Percentiles rank a stretch among this genome's conserved stretches.
These are phyloP conservation scores for Clinocottus analis DNA, from an alignment of 2,113 vertebrate genomes.

Conservation along the genomic window DNA sequence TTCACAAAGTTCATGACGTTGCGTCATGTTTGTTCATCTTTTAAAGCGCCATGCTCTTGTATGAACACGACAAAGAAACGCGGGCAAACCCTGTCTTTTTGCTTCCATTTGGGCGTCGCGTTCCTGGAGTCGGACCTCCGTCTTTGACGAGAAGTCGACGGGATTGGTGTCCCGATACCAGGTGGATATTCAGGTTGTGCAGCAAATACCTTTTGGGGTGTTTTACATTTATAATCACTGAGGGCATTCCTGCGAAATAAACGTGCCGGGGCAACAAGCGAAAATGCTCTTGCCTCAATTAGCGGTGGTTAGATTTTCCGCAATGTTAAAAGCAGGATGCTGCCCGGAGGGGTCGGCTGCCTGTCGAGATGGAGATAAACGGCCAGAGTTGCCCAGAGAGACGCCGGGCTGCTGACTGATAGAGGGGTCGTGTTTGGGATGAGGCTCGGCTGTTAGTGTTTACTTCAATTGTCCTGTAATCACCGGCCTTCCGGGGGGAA, in stretches of 20 bases:
- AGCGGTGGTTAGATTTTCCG: neutral
- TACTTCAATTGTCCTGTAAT: slow-evolving; percentile 77
- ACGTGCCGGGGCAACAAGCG: neutral
- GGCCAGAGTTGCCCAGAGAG: slow-evolving; percentile 35
- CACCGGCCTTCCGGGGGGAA: slow-evolving; percentile 46
- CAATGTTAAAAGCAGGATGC: slow-evolving; percentile 22
- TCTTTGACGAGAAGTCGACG: neutral
- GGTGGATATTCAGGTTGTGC: too few species aligned
- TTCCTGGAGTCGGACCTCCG: neutral
- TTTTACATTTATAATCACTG: slow-evolving; percentile 7
- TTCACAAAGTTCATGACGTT: too few species aligned
- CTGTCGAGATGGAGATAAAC: slow-evolving; percentile 68
- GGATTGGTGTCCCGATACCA: too few species aligned
- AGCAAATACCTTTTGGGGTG: neutral
- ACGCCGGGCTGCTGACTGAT: slow-evolving; percentile 52
- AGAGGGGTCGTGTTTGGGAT: slow-evolving; percentile 54
- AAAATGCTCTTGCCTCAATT: neutral
- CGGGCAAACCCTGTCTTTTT: neutral
- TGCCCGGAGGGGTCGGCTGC: slow-evolving; percentile 44
- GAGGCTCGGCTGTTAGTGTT: slow-evolving; percentile 69
- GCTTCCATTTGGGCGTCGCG: neutral
- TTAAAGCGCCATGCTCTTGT: too few species aligned
- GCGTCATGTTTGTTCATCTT: too few species aligned
- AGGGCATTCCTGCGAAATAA: neutral
- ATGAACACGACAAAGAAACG: too few species aligned